Base-by-base conservation (phyloP, 2,888 invertebrate genomes). In the Clitarchus hookeri region DNA sequence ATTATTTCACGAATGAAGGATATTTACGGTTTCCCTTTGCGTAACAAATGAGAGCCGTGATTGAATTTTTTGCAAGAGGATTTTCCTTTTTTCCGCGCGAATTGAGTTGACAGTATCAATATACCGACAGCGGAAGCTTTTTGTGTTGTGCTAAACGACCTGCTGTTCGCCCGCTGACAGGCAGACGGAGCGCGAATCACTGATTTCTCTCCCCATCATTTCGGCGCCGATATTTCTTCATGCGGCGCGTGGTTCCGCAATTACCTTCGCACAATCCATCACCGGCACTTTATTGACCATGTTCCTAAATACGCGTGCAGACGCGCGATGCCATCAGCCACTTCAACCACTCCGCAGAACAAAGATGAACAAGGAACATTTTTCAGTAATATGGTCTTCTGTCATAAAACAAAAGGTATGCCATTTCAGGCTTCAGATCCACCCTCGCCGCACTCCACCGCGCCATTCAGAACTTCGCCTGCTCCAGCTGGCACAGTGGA, bases 331-430 rank as follows among this genome's bases (percentile, higher is more conserved):
- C 65, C 65, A 65, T 65, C 65, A 65, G 65, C 65, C 23, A 19
- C 65, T n/a, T n/a, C n/a, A 23, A 26, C 27, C 27, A 26, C 44
- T 26, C 27, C 44, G 44, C 82, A 23, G 16, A 82, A 82, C 82
- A 82, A 82, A 82, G 82, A 82, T 82, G 27, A 82, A 82, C 82
- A 82, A 82, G 82, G 44, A 82, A 82, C 82, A 82, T 82, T 82
- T 82, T 82, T 82, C 82, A 82, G 44, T 82, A 82, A 82, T 82
- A 86, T 84, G 78, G 83, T 84, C 84, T 84, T 86, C 84, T 86
- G 86, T 86, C 86, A 86, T 86, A 53, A 86, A 86, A 86, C 86
- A 86, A 86, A 84, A 86, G 85, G 78, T 84, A 78, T 44, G 44
- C 82, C 27, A 23, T 44, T 84, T 65, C 84, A n/a, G 26, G 44